Evolutionary conservation across 2,797 vertebrate genomes (phyloP), one percentile per base, ranked within the genome.

Genomic region (Typhlichthys subterraneus): DNA sequence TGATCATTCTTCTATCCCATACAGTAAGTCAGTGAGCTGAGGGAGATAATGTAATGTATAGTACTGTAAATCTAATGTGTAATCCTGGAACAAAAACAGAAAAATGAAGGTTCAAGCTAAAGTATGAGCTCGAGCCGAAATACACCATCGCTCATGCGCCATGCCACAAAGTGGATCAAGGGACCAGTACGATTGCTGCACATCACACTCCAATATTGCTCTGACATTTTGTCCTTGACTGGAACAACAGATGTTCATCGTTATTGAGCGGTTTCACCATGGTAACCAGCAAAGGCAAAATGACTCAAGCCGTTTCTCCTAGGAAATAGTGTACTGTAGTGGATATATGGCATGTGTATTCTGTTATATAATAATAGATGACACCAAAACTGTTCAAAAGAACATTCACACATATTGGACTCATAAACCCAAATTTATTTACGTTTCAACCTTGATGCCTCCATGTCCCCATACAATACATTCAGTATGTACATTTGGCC

Each of bases 401-500:
- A 49, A 54, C 57, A 53, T 47, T 73, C 75, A 76, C 59, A 1
- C 42, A 53, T 90, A 46, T 90, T 92, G 17, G 92, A 94, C 80
- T 94, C 93, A 63, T 97, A 89, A 92, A 80, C 53, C 84, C 87
- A 81, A 82, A 72, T 92, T 93, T 93, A 90, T 91, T 93, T 83
- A 38, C 70, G 65, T 88, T 85, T 91, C 77, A 90, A 92, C 82
- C 87, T 88, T 72, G 79, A 85, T 83, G 83, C 80, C 88, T 91
- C 88, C 67, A 83, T 59, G 78, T 89, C 90, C 88, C 88, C 88
- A 80, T 87, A 91, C 89, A 88, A 89, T 92, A 93, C 92, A 93
- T 93, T 93, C 91, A 94, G 82, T 92, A 93, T 92, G 86, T 93
- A 94, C 92, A 93, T 92, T 89, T 92, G 91, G 90, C 89, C 89